A percentile compares a stretch with the other conserved stretches of the same genome.
Conservation (phyloP, 2,113 vertebrate genomes). For the Hypanus sabinus region DNA sequence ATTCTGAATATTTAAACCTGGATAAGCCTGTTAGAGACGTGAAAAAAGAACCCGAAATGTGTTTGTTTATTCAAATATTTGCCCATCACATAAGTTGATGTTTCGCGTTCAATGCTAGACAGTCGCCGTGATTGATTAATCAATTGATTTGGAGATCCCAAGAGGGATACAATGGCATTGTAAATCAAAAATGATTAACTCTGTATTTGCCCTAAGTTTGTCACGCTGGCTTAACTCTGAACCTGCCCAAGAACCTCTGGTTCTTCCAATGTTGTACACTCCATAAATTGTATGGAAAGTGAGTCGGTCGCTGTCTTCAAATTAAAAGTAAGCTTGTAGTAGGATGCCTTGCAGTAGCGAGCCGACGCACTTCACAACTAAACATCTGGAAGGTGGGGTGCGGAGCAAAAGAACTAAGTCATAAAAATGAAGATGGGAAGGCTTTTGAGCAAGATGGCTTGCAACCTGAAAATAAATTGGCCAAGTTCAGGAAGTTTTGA, state of each 20-base stretch:
- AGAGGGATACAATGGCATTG: not conserved
- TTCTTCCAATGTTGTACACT: slow-evolving; percentile 1
- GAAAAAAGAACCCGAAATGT: not conserved
- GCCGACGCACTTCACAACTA: not conserved
- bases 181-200: slow-evolving; percentile 38
- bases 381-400: not conserved
- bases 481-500: not conserved
- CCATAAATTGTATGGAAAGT: not conserved
- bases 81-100: slow-evolving; percentile 46
- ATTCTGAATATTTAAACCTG: not conserved
- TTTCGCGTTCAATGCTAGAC: slow-evolving; percentile 42
- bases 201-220: not conserved
- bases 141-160: slow-evolving; percentile 39
- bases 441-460: not conserved
- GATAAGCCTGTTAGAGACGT: not conserved
- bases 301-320: not conserved
- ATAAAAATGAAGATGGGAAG: not conserved
- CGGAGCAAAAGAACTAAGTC: no score
- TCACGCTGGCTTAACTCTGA: slow-evolving; percentile 14
- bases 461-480: not conserved
- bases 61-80: slow-evolving; percentile 5
- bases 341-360: not conserved
- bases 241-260: not conserved
- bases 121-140: slow-evolving; percentile 40
- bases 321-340: not conserved